A percentile compares a stretch with the other conserved stretches of the same genome.
Conservation (phyloP, 1,140 invertebrate genomes). For the Melitaea cinxia region DNA sequence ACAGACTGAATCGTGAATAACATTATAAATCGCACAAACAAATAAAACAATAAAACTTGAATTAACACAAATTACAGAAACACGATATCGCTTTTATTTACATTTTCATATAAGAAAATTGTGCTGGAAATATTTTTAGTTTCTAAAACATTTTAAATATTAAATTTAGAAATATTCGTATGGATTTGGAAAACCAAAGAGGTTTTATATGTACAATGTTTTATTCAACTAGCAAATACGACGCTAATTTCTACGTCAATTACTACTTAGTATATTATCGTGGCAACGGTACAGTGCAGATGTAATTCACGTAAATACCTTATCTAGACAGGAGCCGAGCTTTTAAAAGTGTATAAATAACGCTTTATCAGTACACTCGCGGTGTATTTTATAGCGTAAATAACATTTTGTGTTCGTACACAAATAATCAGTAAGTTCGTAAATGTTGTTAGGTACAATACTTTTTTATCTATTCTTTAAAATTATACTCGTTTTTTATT, state of each 20-base stretch:
- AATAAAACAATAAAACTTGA: too few relatives aligned
- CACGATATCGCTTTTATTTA: too few relatives aligned
- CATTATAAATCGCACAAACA: too few relatives aligned
- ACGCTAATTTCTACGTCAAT: slow-evolving; percentile 27
- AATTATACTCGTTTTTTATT: slow-evolving; percentile 1
- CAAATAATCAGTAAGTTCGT: too few relatives aligned
- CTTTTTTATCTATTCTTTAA: slow-evolving; percentile 15
- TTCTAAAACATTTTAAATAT: too few relatives aligned
- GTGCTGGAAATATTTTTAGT: too few relatives aligned
- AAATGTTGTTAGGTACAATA: slow-evolving; percentile 19
- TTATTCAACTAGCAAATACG: neutral
- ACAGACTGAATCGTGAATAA: too few relatives aligned
- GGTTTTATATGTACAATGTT: neutral
- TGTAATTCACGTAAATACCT: slow-evolving; percentile 56
- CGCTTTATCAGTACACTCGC: slow-evolving; percentile 48
- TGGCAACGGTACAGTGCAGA: slow-evolving; percentile 36
- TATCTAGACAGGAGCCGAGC: slow-evolving; percentile 55
- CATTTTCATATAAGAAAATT: too few relatives aligned
- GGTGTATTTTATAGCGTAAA: slow-evolving; percentile 38
- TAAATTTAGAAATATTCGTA: too few relatives aligned
- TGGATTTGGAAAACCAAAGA: too few relatives aligned
- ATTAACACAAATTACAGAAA: too few relatives aligned
- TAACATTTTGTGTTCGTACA: slow-evolving; percentile 30
- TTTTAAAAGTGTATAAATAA: slow-evolving; percentile 63
- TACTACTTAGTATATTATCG: slow-evolving; percentile 32